Base-by-base conservation (phyloP, 2,797 vertebrate genomes). In the Onychomys arenicola region DNA sequence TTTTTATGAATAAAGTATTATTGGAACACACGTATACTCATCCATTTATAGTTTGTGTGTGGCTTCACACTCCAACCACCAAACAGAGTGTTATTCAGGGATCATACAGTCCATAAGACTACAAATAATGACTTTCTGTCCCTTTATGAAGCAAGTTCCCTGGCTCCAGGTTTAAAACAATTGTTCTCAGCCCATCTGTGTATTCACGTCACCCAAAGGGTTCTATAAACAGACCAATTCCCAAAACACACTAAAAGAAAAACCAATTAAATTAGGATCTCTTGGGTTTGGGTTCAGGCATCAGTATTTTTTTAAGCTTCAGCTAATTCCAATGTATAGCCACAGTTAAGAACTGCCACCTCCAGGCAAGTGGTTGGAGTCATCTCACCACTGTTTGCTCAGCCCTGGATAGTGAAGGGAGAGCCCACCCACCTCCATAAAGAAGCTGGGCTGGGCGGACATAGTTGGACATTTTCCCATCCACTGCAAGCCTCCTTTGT, bases 221-320 rank as follows among this genome's bases (percentile, higher is more conserved):
- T 52, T 95, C 46, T 86, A 73, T 81, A 61, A 81, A 93, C 88
- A 34, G 77, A 90, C 49, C 43, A 81, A 6, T 85, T 95, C 84
- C 43, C 52, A 88, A 71, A 91, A 32, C 27, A 34, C 10, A 49
- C 37, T n/a, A 29, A 61, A 40, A 93, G 37, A 57, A 77, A 61
- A 63, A 32, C 46, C 46, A 93, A 76, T 85, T 93, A 88, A 96
- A 84, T 93, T 55, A 96, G 46, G 89, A n/a, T 93, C 52, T 94
- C 13, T 32, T 75, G 85, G 37, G 59, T 75, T 2, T 76, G 73
- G 77, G 71, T 75, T 73, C 81, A 91, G 89, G 81, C 52, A 92
- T 90, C n/a, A 65, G 8, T 32, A 43, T 52, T 52, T 65, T 85
- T 89, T 55, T 2, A 49, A 16, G 49, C 80, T 92, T 91, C 69